Conservation (phyloP, 2,888 invertebrate genomes). For the Tortrix viridana region DNA sequence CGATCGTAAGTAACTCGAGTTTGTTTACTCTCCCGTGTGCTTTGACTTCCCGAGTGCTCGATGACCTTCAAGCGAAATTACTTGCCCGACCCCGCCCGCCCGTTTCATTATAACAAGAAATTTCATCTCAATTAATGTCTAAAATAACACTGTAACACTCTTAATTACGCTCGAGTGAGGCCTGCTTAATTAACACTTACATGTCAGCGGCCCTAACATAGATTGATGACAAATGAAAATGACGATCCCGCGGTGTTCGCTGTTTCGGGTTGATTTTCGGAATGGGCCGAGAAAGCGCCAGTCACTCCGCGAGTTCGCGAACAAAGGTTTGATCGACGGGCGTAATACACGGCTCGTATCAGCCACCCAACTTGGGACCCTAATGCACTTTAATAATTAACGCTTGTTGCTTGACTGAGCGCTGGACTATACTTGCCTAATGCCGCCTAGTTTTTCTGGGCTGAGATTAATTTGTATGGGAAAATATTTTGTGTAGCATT, state of each 20-base stretch:
- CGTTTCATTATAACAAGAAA: conserved; percentile 79
- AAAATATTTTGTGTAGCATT: conserved; percentile 5
- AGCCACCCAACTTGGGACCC: conserved; percentile 68
- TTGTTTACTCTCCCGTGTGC: conserved; percentile 67
- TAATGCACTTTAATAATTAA: conserved; percentile 82
- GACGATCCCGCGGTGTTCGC: conserved; percentile 74
- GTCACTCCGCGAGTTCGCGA: conserved; percentile 73
- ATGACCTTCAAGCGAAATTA: conserved; percentile 72
- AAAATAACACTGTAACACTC: conserved; percentile 83
- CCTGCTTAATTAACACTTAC: conserved; percentile 84
- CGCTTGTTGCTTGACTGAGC: conserved; percentile 49
- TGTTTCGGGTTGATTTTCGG: conserved; percentile 67
- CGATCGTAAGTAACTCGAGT: conserved; percentile 74
- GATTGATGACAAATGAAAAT: conserved; percentile 84
- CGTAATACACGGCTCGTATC: conserved; percentile 69
- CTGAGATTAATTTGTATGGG: neutral
- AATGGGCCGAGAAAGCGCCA: conserved; percentile 70
- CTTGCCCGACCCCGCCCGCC: conserved; percentile 56
- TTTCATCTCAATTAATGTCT: conserved; percentile 84
- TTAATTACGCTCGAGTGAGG: conserved; percentile 83
- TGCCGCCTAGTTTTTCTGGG: conserved; percentile 25
- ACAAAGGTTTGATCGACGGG: conserved; percentile 70
- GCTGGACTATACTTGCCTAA: conserved; percentile 31
- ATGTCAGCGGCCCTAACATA: conserved; percentile 81
- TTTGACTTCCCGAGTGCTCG: conserved; percentile 64